A percentile compares a stretch with the other conserved stretches of the same genome.
phyloP scores from a whole-genome alignment of 1,140 invertebrate genomes.

The Pseudomyrmex gracilis region DNA sequence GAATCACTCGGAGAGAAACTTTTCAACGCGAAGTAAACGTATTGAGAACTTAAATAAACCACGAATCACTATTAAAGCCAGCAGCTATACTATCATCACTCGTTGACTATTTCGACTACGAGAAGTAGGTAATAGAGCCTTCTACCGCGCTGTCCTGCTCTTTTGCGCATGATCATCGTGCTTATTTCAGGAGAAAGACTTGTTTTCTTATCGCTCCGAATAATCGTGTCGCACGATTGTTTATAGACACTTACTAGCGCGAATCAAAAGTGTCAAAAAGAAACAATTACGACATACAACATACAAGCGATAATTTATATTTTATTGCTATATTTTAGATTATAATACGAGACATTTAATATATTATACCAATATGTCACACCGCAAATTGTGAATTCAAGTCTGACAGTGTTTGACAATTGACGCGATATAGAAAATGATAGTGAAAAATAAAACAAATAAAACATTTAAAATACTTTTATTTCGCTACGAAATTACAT shows the following conservation, averaged over 20 bases:
- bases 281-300: too few species aligned
- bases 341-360: too few species aligned
- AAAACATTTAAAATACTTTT: too few species aligned
- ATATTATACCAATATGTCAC: too few species aligned
- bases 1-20: neutral
- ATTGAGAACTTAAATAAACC: neutral
- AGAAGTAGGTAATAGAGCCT: constrained; percentile 37
- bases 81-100: constrained; percentile 33
- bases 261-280: neutral
- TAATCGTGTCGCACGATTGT: neutral
- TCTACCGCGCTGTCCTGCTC: neutral
- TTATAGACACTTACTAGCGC: too few species aligned
- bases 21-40: neutral
- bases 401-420: too few species aligned
- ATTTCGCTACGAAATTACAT: neutral
- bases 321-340: neutral
- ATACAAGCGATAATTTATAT: neutral
- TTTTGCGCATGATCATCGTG: constrained; percentile 46
- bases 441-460: too few species aligned
- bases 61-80: neutral
- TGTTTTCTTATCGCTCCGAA: neutral
- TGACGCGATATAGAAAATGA: too few species aligned
- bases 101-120: constrained; percentile 46
- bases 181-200: neutral
- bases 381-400: too few species aligned